Base-by-base conservation (phyloP, 2,797 vertebrate genomes). In the Peromyscus attwateri region DNA sequence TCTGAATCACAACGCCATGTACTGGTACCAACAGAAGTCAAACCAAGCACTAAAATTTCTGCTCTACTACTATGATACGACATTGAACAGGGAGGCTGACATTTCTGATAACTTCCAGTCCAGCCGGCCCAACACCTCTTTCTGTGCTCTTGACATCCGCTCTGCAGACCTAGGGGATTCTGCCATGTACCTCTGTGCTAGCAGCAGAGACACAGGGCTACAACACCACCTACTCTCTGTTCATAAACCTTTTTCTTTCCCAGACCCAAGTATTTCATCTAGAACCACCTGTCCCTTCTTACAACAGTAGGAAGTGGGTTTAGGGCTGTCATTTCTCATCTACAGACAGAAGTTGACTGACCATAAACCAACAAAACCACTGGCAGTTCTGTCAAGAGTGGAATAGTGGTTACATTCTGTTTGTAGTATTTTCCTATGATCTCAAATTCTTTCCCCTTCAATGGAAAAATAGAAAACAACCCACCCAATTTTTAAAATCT, bases 1-100 rank as follows among this genome's bases (percentile, higher is more conserved):
- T n/a, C 6, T 95, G 82, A 92, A 75, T 0, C 94, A 97, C 4
- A 1, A 94, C 4, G 0, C 0, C 34, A 97, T 96, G 92, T 95
- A 64, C 66, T 97, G 97, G 97, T 96, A 97, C 68, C 94, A 96
- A 57, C 84, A 97, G 82, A 95, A 92, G 43, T 68, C 12, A 29
- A 82, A 57, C 55, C 83, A 95, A n/a, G 92, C 3, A 25, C 95
- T 68, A 29, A 97, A 96, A 75, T n/a, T 92, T 8, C 88, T 98
- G 9, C 19, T 97, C 12, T 89, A 84, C 77, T 91, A 64, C 57
- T 92, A 89, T 4, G 3, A 85, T 6, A 0, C 0, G 1, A 0
- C 11, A 0, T 1, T 94, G 17, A 92, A 29, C 40, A 97, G 1
- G 0, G 83, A 94, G 37, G 0, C 34, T 5, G 80, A 14, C 29